Conservation (phyloP, 2,888 invertebrate species). For the Agriopis leucophaearia region DNA sequence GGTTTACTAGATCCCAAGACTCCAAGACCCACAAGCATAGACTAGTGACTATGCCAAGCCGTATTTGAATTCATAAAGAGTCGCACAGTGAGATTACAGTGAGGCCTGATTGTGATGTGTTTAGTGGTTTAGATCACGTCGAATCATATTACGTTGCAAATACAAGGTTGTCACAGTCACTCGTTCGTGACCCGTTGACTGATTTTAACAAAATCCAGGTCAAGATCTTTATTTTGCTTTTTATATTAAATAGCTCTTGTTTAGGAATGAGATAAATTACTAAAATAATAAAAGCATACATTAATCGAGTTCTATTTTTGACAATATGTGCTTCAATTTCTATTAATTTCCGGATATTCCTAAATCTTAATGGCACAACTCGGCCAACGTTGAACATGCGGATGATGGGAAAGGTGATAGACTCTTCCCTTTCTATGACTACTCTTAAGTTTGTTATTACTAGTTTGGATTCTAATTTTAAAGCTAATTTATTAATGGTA, state of each 20-base stretch:
- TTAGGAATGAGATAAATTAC: conserved; percentile 31
- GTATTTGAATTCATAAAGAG: conserved; percentile 39
- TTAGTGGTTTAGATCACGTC: conserved; percentile 67
- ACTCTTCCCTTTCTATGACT: too few relatives aligned
- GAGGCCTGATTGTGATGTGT: conserved; percentile 53
- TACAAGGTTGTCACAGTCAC: conserved; percentile 82
- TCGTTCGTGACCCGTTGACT: conserved; percentile 84
- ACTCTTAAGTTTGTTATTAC: too few relatives aligned
- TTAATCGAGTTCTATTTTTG: background rate
- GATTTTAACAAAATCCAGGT: conserved; percentile 80
- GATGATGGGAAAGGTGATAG: too few relatives aligned
- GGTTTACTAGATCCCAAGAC: too few relatives aligned
- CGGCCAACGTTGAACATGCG: too few relatives aligned
- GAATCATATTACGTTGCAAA: conserved; percentile 68
- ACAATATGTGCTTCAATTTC: too few relatives aligned
- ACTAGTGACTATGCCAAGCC: conserved; percentile 16
- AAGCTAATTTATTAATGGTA: too few relatives aligned
- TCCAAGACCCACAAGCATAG: too few relatives aligned
- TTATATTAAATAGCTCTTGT: conserved; percentile 68
- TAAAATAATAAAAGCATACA: background rate
- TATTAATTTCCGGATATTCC: background rate
- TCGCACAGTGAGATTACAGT: conserved; percentile 33
- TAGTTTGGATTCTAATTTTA: too few relatives aligned
- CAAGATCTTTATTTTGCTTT: conserved; percentile 82
- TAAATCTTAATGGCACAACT: background rate